phyloP scores from a whole-genome alignment of 2,113 vertebrate genomes.

The Anarrhichthys ocellatus region DNA sequence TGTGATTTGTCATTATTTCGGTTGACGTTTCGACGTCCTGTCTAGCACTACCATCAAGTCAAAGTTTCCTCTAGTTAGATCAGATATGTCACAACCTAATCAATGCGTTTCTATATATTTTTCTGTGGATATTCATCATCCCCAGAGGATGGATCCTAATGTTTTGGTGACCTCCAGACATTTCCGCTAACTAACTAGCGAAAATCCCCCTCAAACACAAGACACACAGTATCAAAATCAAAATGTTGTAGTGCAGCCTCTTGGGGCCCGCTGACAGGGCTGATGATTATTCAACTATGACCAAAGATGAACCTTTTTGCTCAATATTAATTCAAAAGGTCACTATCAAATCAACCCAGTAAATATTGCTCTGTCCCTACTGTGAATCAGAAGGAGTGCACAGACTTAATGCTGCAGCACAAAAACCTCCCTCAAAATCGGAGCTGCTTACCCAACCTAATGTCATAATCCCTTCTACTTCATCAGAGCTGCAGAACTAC shows the following conservation, averaged over 20 bases:
- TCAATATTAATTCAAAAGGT: constrained; percentile 21
- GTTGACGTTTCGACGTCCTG: not conserved
- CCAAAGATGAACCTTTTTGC: not conserved
- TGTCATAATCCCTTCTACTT: constrained; percentile 75
- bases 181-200: not conserved
- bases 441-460: constrained; percentile 69
- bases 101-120: not conserved
- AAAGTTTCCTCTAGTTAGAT: not conserved
- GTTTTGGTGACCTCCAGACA: not conserved
- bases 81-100: not conserved
- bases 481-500: constrained; percentile 62
- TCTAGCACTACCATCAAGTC: not conserved
- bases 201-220: constrained; percentile 7
- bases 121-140: not conserved
- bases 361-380: constrained; percentile 27
- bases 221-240: constrained; percentile 2
- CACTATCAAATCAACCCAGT: constrained; percentile 4
- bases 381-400: constrained; percentile 36
- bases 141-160: not conserved
- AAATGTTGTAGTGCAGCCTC: constrained; percentile 5
- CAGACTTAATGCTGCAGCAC: constrained; percentile 39
- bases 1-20: not conserved
- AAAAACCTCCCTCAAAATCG: constrained; percentile 54
- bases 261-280: no score
- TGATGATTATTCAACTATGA: constrained; percentile 14